phyloP scores from a whole-genome alignment of 2,113 vertebrate genomes.

The Campylomormyrus tamandua region DNA sequence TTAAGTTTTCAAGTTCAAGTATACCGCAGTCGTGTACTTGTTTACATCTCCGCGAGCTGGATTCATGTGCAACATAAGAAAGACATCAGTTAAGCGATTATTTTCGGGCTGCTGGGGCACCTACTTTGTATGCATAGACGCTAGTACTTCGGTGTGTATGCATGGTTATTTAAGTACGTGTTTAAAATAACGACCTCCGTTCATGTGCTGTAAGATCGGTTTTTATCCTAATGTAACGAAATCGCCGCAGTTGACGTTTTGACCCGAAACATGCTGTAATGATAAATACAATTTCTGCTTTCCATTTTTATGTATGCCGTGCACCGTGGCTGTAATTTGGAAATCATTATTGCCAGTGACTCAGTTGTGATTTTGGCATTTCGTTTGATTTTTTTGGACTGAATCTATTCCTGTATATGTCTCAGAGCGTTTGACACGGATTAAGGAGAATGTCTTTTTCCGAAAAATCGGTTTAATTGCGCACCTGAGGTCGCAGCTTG shows the following conservation, averaged over 20 bases:
- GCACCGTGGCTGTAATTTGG: neutral
- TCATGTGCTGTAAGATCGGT: neutral
- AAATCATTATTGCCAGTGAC: neutral
- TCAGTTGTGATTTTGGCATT: conserved; percentile 2
- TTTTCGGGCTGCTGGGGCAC: neutral
- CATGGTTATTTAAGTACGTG: neutral
- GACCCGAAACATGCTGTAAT: neutral
- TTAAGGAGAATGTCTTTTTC: neutral
- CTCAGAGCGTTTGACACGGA: neutral
- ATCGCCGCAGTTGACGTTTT: neutral
- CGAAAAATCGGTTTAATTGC: neutral
- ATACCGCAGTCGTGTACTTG: neutral
- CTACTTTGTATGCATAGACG: neutral
- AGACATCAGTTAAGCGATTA: neutral
- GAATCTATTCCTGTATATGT: conserved; percentile 6
- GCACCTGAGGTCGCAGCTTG: neutral
- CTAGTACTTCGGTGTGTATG: neutral
- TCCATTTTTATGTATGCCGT: neutral
- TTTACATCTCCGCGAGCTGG: neutral
- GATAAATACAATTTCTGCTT: neutral
- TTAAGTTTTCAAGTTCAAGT: neutral
- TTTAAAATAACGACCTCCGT: neutral
- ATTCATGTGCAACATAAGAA: neutral
- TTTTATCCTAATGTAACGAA: neutral
- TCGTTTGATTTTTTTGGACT: neutral